These are phyloP conservation scores for Gallinago solitaria DNA, from an alignment of 2,797 vertebrate genomes.

Conservation along the genomic window DNA sequence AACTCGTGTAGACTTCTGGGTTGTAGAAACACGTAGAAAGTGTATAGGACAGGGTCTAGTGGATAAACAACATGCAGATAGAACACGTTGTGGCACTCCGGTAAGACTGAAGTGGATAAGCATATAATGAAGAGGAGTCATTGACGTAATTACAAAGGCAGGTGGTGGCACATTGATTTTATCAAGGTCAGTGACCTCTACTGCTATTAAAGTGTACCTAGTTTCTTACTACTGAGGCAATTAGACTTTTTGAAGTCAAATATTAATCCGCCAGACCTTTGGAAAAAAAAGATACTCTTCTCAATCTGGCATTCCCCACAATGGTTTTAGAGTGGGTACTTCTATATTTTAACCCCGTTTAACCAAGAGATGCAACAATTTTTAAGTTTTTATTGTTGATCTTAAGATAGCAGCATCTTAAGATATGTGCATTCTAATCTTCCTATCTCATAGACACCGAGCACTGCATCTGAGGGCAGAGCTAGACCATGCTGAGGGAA, in stretches of 20 bases:
- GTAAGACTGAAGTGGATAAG: not conserved
- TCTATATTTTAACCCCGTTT: not conserved
- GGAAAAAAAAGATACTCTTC: not conserved
- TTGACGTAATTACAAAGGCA: conserved; percentile 50
- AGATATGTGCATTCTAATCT: not conserved
- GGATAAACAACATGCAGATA: conserved; percentile 33
- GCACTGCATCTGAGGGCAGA: not conserved
- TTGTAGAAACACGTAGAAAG: conserved; percentile 26
- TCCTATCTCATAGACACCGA: not conserved
- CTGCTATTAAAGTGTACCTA: not conserved
- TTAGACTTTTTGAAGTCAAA: conserved; percentile 22
- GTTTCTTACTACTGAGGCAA: conserved; percentile 18
- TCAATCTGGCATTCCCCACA: not conserved
- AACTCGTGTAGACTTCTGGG: conserved; percentile 43
- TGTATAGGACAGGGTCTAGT: not conserved
- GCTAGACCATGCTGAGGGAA: not conserved
- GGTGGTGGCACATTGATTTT: conserved; percentile 4
- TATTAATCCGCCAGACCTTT: not conserved
- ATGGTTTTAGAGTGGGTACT: not conserved
- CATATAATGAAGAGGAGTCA: conserved; percentile 8
- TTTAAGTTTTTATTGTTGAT: not conserved
- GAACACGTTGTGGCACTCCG: not conserved
- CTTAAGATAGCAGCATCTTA: not conserved
- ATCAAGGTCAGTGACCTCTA: not conserved
- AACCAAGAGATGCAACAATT: not conserved